These are phyloP conservation scores for Actinia equina DNA, from an alignment of 64 coral and sea anemone species.

Conservation along the genomic window DNA sequence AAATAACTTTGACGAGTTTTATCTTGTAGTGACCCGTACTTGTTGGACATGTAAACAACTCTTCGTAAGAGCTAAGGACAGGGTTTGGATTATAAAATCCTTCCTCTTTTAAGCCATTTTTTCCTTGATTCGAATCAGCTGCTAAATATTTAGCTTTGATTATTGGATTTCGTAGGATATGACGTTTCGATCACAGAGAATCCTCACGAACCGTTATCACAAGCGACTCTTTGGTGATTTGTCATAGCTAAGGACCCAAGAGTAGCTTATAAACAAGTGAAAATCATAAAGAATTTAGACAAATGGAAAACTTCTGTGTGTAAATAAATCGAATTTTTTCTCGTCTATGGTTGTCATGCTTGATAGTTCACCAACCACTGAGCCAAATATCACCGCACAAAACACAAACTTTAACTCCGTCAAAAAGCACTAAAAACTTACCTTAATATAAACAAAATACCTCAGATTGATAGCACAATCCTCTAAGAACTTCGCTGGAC, in stretches of 20 bases:
- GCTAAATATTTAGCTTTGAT: constrained; percentile 8
- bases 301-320: not conserved
- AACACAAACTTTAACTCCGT: not conserved
- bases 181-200: not conserved
- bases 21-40: not conserved
- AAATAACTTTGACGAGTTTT: not conserved
- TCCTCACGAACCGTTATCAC: not conserved
- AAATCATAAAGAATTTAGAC: not conserved
- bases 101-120: not conserved
- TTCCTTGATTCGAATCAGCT: constrained; percentile 8
- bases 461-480: not conserved
- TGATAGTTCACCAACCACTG: constrained; percentile 2
- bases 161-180: not conserved
- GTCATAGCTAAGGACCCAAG: not conserved
- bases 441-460: not conserved
- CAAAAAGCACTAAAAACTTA: not conserved
- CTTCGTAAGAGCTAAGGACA: not conserved
- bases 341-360: not conserved
- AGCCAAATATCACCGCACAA: not conserved
- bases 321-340: not conserved
- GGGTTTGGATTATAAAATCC: not conserved
- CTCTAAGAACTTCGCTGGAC: not conserved
- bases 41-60: not conserved
- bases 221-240: not conserved
- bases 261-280: not conserved